phyloP scores from a whole-genome alignment of 2,113 vertebrate genomes.

The Nothocercus nigrocapillus region DNA sequence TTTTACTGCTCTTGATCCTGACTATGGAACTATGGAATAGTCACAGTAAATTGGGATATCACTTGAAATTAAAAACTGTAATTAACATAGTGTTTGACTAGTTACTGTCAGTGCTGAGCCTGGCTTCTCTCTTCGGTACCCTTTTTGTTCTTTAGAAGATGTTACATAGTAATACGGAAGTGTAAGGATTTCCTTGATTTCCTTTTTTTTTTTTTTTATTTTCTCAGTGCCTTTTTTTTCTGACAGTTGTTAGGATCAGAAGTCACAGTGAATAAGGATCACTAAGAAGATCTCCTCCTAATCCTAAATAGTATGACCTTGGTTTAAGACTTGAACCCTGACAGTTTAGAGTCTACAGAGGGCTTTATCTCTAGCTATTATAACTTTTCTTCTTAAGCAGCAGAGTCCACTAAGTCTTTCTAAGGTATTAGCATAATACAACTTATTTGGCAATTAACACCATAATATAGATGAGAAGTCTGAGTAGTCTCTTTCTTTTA shows the following conservation, averaged over 20 bases:
- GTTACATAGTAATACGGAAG: not conserved
- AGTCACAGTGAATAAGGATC: not conserved
- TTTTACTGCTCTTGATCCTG: not conserved
- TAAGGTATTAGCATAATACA: not conserved
- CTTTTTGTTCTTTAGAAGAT: not conserved
- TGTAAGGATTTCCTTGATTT: not conserved
- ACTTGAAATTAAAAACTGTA: not conserved
- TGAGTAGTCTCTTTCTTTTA: not conserved
- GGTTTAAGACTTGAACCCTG: not conserved
- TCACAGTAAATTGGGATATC: not conserved
- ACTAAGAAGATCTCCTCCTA: not conserved
- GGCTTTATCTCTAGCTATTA: not conserved
- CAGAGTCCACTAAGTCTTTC: not conserved
- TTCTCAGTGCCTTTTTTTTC: not conserved
- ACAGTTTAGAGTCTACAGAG: not conserved
- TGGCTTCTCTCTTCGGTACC: not conserved
- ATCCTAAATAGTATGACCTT: not conserved
- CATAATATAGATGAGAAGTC: not conserved
- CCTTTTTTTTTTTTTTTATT: not conserved
- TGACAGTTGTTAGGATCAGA: not conserved
- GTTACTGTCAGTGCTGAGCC: not conserved
- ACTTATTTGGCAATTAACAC: not conserved
- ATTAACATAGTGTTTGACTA: not conserved
- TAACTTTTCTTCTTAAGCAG: not conserved
- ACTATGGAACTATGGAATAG: not conserved